Evolutionary conservation across 2,797 vertebrate genomes (phyloP), one percentile per base, ranked within the genome.

Genomic region (Sylvia borin): DNA sequence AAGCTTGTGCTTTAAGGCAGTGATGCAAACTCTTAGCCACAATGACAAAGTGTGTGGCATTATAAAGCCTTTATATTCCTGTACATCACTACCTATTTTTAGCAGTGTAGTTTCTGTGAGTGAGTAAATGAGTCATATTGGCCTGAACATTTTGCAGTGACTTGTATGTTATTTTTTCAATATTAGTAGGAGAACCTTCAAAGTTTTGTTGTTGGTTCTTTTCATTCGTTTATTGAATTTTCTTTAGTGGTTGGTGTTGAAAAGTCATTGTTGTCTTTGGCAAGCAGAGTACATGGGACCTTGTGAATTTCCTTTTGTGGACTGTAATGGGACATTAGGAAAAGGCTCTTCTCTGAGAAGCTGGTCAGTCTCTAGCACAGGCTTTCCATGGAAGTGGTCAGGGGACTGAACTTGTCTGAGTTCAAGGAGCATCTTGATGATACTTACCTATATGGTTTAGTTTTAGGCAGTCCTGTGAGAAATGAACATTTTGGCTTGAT

Each of bases 101-200:
- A 86, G 84, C 54, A 86, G 7, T n/a, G 67, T 87, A 85, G 88
- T 95, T 95, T 93, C 85, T 92, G 55, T 66, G 51, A 94, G 53
- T 66, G 57, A 92, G 34, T 89, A 61, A 96, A 57, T 97, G 92
- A 95, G 62, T 97, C 94, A 96, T 47, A 43, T 51, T 91, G 77
- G 43, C 51, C 91, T 86, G 42, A 71, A 65, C 47, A 32, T 96
- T 97, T 92, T 97, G 83, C 76, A 94, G 75, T 85, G 60, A 83
- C 40, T 96, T 79, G 77, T 90, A 51, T 88, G 57, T 93, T 92
- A 92, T 43, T 90, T 93, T 95, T 88, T 67, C 83, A 71, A 5
- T 85, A 58, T 61, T 68, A 80, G 55, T 34, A 79, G 83, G 58
- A 87, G 50, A 86, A 76, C 67, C 47, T 88, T 93, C 68, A 81